phyloP scores from a whole-genome alignment of 2,113 vertebrate genomes.

The Sylvicapra grimmia region DNA sequence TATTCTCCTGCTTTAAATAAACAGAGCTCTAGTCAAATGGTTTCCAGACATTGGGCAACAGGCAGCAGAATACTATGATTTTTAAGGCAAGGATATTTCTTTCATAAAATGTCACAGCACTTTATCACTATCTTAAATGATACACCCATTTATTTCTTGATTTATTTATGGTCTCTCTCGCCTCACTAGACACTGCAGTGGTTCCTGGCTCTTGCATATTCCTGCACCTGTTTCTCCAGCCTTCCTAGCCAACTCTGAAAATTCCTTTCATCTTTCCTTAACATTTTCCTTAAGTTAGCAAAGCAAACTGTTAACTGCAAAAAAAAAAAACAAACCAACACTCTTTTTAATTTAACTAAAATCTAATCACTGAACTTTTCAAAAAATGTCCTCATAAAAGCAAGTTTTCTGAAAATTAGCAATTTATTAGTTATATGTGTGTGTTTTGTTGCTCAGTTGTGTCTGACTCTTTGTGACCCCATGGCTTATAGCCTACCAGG shows the following conservation, averaged over 20 bases:
- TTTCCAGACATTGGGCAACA: neutral
- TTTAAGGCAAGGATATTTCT: neutral
- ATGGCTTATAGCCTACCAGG: neutral
- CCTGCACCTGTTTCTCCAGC: neutral
- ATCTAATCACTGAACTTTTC: neutral
- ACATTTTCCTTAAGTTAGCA: neutral
- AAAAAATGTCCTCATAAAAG: neutral
- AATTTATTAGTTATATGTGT: neutral
- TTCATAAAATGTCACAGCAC: neutral
- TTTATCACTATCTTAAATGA: neutral
- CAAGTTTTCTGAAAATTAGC: neutral
- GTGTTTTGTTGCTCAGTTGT: neutral
- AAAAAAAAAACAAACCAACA: neutral
- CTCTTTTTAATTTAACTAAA: neutral
- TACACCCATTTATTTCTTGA: neutral
- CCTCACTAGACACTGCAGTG: neutral
- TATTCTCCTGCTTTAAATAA: neutral
- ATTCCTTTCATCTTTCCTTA: neutral
- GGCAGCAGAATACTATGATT: neutral
- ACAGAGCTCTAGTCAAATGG: neutral
- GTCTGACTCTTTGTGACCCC: neutral
- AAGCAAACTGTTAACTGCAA: neutral
- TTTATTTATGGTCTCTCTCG: neutral
- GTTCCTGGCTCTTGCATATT: neutral
- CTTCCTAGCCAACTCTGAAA: neutral